Evolutionary conservation across 2,888 invertebrate species (phyloP).

Genomic region (Drosophila dives): DNA sequence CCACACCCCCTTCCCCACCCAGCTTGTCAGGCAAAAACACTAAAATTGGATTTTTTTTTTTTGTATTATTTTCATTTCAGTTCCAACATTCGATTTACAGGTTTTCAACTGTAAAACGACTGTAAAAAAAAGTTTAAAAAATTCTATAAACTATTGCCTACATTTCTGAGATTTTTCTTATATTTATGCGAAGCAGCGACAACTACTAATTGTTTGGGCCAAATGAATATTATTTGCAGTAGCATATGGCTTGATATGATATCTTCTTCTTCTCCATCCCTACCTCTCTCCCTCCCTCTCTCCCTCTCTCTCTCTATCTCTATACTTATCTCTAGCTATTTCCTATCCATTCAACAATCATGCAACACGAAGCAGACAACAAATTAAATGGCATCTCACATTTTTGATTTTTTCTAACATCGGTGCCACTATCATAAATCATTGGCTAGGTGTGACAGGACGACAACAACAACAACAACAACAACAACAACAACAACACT

Average conservation of each 20-base stretch:
- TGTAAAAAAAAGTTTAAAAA: slow-evolving; percentile 3
- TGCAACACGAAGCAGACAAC: slow-evolving; percentile 38
- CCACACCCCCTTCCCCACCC: not conserved
- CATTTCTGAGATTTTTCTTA: slow-evolving; percentile 19
- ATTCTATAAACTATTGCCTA: slow-evolving; percentile 36
- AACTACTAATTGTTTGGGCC: not conserved
- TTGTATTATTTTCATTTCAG: slow-evolving; percentile 5
- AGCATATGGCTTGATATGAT: slow-evolving; percentile 39
- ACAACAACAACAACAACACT: slow-evolving; percentile 19
- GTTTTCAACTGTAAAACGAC: slow-evolving; percentile 13
- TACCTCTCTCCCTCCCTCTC: no score
- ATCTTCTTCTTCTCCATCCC: not conserved
- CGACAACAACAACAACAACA: not conserved
- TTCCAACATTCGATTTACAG: slow-evolving; percentile 34
- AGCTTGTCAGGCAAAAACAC: not conserved
- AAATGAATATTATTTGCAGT: slow-evolving; percentile 47
- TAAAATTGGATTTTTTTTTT: not conserved
- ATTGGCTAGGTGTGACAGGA: slow-evolving; percentile 42
- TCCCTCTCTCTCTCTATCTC: no score
- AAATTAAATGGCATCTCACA: slow-evolving; percentile 51
- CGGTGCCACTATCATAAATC: slow-evolving; percentile 44
- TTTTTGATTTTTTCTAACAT: slow-evolving; percentile 51
- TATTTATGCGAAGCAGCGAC: slow-evolving; percentile 11
- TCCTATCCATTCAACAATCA: slow-evolving; percentile 4
- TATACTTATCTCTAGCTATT: not conserved